phyloP scores from a whole-genome alignment of 53 echinoderm and acorn worm species.

The Stichopus horrens region DNA sequence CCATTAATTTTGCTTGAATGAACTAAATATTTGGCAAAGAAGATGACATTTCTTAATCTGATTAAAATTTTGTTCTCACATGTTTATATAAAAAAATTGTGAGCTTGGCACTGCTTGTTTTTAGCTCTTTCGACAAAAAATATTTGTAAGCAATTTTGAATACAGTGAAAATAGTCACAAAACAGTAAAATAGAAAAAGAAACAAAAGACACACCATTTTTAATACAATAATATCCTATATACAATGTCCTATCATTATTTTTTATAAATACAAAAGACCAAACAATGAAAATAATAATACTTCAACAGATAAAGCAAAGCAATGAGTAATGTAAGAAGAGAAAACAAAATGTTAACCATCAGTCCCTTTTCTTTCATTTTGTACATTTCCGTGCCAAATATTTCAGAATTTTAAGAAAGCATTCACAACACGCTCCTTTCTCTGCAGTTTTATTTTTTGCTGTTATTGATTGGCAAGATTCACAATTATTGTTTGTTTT shows the following conservation, averaged over 20 bases:
- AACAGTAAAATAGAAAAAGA: not conserved
- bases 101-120: no score
- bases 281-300: not conserved
- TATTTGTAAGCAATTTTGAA: not conserved
- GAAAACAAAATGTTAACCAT: not conserved
- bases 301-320: not conserved
- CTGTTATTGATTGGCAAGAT: no score
- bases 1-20: no score
- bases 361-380: not conserved
- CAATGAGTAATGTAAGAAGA: not conserved
- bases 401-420: not conserved
- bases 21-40: no score
- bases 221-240: not conserved
- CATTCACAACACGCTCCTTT: not conserved
- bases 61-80: no score
- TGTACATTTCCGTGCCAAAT: not conserved
- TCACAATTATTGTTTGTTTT: no score
- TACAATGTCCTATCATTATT: not conserved
- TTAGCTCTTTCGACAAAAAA: not conserved
- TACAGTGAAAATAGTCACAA: not conserved
- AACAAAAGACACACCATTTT: not conserved
- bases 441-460: no score
- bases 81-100: no score
- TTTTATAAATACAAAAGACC: not conserved
- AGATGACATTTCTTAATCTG: no score